Base-by-base conservation (phyloP, 2,888 invertebrate species). In the Acanthosepion pharaonis region DNA sequence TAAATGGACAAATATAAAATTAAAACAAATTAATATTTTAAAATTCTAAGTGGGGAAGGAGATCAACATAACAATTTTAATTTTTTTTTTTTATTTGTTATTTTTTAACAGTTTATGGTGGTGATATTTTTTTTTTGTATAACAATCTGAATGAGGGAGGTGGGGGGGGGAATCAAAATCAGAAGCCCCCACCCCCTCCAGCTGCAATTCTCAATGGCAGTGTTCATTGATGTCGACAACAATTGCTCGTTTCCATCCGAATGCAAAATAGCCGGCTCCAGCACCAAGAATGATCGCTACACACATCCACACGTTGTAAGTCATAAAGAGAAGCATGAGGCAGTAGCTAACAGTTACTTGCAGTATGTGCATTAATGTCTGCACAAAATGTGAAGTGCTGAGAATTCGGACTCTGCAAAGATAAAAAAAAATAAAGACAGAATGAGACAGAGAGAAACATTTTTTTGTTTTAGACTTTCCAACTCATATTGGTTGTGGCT, bases 281-380 rank as follows among this genome's bases (percentile, higher is more conserved):
- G 99, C 99, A 92, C 99, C 99, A 23, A 98, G 97, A 1, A 99
- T 98, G 1, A 99, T 98, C 0, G 99, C 99, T 94, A 99, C 97
- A 97, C 99, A 99, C 95, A 99, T 98, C 99, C 99, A 99, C 42
- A 98, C 98, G 97, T 99, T 99, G 98, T 99, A 99, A 1, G 99
- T 99, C 99, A 99, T 99, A 97, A 99, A 99, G 96, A 99, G 98
- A 97, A 99, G 98, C 99, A 99, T 99, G 94, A 99, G 98, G 97
- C 99, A 98, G 97, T 99, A 99, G 96, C 99, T 99, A 95, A 99
- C 98, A 95, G 99, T 98, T 97, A 99, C 98, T 98, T 99, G 99
- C 48, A 99, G 97, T 95, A 99, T 98, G 97, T 99, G 99, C 42
- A 99, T 98, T 94, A 98, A 97, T 33, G 99, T 99, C 98, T 99